A percentile compares a stretch with the other conserved stretches of the same genome.
Evolutionary conservation across 2,797 vertebrate species (phyloP).

Genomic region (Sciaenops ocellatus): DNA sequence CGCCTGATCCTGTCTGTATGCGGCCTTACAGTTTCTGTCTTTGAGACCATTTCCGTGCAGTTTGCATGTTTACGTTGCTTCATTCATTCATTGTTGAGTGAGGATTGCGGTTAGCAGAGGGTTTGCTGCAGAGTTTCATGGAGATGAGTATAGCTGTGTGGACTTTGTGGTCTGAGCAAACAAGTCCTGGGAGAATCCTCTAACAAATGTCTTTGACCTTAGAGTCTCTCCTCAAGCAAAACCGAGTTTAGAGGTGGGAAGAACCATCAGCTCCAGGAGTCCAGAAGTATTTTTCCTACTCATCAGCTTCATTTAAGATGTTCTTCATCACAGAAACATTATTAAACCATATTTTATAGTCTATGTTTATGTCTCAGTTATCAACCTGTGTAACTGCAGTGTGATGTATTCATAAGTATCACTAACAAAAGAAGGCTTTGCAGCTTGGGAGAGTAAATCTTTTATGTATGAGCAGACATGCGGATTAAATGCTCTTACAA

Average conservation of each 20-base stretch:
- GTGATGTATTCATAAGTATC: constrained; percentile 1
- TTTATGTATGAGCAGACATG: not conserved
- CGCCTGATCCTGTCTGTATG: no score
- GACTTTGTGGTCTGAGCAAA: constrained; percentile 14
- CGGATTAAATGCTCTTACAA: not conserved
- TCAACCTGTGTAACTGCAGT: constrained; percentile 28
- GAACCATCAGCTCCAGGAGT: not conserved
- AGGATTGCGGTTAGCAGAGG: not conserved
- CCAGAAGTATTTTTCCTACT: constrained; percentile 5
- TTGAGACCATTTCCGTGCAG: not conserved
- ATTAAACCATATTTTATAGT: not conserved
- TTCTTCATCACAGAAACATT: not conserved
- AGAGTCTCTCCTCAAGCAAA: not conserved
- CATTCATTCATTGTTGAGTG: not conserved
- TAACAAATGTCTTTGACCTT: constrained; percentile 1
- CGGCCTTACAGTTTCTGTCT: no score
- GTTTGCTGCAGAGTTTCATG: constrained; percentile 1
- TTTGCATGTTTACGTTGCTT: not conserved
- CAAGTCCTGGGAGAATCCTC: not conserved
- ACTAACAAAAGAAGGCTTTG: constrained; percentile 12
- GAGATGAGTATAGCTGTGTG: not conserved
- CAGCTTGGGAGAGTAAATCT: not conserved
- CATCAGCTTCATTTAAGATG: constrained; percentile 12
- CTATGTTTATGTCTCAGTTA: constrained; percentile 12
- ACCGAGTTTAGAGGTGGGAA: not conserved